Evolutionary conservation across 2,797 vertebrate genomes (phyloP), one percentile per base, ranked within the genome.

Genomic region (Halcyon leucocephala): DNA sequence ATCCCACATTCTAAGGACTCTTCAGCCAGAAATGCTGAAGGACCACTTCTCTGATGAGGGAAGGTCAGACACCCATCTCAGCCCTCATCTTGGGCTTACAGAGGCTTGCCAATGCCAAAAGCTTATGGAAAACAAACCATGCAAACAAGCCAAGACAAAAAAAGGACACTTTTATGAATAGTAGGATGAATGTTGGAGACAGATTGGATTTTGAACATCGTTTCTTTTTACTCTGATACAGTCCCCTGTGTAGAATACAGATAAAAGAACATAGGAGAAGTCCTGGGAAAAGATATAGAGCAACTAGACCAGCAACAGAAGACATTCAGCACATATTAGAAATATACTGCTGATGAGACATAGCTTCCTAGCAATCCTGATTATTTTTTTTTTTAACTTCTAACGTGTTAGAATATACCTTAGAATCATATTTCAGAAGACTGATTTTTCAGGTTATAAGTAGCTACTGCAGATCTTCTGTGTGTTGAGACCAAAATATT

Each of bases 321-420:
- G 14, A 12, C 10, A 39, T 5, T 41, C 10, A 33, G 14, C 2
- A 17, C 9, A 33, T 0, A 55, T 39, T 35, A n/a, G 2, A 52
- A 35, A 67, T 14, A 10, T 6, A 22, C 2, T 22, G 9, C 17
- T 33, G 19, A 18, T 51, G 14, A 90, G 12, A 8, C 6, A 35
- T 7, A 79, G 29, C 16, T 44, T 3, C 25, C 7, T 42, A 35
- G 8, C 0, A 1, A 7, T 25, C 70, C 2, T 17, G 21, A 39
- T 61, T 57, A 28, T 55, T 17, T n/a, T 9, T 16, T 15, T 44
- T 44, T 44, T 20, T 10, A 44, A 44, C 14, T 37, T 65, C 39
- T 33, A 0, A 74, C n/a, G 4, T 26, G 7, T 4, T 4, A 0
- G 3, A 2, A 14, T 22, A 20, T 3, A n/a, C 12, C 3, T 55